These are phyloP conservation scores for Axis porcinus DNA, from an alignment of 2,113 vertebrate genomes.

Conservation along the genomic window DNA sequence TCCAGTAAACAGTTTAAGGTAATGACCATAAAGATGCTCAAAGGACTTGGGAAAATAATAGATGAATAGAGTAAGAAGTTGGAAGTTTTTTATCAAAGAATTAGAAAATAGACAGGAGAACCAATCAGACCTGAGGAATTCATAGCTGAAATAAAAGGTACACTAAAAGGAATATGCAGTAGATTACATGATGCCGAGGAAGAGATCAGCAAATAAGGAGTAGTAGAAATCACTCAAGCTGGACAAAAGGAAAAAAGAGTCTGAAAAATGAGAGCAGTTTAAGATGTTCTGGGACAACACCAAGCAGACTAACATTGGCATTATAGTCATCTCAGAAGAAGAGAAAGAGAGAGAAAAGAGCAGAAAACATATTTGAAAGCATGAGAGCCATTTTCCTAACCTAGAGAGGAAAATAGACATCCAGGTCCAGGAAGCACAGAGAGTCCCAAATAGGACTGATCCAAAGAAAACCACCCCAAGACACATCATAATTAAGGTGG, in stretches of 20 bases:
- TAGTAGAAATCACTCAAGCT: not conserved
- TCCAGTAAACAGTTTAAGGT: not conserved
- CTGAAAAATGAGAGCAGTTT: not conserved
- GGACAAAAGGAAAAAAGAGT: not conserved
- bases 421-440: not conserved
- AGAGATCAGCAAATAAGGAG: not conserved
- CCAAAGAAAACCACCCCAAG: not conserved
- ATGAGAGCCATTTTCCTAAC: not conserved
- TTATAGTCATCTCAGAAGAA: not conserved
- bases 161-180: rapidly evolving
- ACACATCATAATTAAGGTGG: not conserved
- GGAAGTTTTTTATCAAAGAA: not conserved
- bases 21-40: not conserved
- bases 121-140: not conserved
- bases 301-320: not conserved
- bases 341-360: not conserved
- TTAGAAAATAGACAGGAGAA: not conserved
- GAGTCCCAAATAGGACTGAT: not conserved
- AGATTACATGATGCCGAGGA: not conserved
- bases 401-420: not conserved
- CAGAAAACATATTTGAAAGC: not conserved
- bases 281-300: not conserved
- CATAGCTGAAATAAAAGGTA: not conserved
- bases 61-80: not conserved
- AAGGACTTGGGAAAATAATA: not conserved